These are phyloP conservation scores for Cerastoderma edule DNA, from an alignment of 2,888 invertebrate species.

Conservation along the genomic window DNA sequence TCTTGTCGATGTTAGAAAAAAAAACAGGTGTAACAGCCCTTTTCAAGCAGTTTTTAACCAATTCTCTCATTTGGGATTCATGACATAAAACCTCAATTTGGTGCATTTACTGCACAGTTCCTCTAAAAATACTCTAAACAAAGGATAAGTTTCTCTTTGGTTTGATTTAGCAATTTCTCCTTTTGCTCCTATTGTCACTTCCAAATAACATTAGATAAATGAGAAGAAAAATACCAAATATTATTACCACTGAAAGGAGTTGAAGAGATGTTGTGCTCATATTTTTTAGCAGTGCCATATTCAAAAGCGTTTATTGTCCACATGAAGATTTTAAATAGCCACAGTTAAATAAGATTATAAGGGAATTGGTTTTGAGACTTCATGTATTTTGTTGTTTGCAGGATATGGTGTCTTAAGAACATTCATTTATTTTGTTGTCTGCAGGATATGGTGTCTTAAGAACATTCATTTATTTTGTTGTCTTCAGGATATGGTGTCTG, in stretches of 20 bases:
- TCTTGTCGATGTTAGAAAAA: too few species aligned
- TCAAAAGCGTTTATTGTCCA: not conserved
- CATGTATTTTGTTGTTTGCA: constrained; percentile 5
- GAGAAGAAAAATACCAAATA: not conserved
- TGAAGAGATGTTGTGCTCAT: too few species aligned
- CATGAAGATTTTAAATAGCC: not conserved
- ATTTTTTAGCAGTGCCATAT: not conserved
- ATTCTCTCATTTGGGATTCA: not conserved
- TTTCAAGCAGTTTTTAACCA: not conserved
- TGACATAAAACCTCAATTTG: not conserved
- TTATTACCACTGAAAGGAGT: not conserved
- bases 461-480: too few species aligned
- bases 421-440: constrained; percentile 2
- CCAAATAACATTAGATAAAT: not conserved
- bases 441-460: not conserved
- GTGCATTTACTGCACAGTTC: not conserved
- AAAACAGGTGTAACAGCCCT: too few species aligned
- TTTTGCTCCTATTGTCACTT: not conserved
- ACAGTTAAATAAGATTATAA: not conserved
- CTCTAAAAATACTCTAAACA: not conserved
- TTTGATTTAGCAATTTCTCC: not conserved
- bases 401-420: not conserved
- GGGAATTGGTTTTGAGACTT: not conserved
- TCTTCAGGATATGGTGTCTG: too few species aligned
- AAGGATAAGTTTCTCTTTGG: not conserved